These are phyloP conservation scores for Morphnarchus princeps DNA, from an alignment of 2,113 vertebrate species.

Conservation along the genomic window DNA sequence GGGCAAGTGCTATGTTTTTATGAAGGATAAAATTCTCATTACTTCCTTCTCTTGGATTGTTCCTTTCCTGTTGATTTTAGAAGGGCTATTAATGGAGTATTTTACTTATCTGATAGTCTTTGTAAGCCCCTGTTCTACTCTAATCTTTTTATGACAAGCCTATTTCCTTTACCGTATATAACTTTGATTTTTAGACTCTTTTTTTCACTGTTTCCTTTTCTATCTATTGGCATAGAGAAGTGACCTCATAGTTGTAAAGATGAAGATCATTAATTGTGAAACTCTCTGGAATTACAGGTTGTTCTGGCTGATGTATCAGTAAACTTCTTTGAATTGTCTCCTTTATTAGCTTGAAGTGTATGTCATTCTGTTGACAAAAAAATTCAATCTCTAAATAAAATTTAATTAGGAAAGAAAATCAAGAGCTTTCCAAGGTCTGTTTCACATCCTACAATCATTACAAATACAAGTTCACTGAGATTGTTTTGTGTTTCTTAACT, in stretches of 20 bases:
- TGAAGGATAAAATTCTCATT: background rate
- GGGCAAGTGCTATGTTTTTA: background rate
- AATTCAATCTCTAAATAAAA: background rate
- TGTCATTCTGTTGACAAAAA: background rate
- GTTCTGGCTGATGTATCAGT: background rate
- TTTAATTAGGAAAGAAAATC: background rate
- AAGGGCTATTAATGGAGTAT: background rate
- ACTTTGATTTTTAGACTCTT: background rate
- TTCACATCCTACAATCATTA: background rate
- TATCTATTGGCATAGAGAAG: background rate
- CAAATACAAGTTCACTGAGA: background rate
- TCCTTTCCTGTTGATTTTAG: background rate
- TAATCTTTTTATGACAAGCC: background rate
- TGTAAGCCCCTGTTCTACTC: background rate
- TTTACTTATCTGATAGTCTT: background rate
- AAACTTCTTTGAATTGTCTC: background rate
- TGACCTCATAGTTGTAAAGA: background rate
- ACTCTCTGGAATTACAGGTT: background rate
- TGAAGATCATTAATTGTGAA: background rate
- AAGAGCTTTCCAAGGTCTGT: background rate
- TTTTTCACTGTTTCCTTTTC: background rate
- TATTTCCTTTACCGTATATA: background rate
- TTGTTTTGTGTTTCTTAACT: background rate
- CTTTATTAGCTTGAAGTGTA: background rate
- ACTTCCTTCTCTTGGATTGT: background rate